These are phyloP conservation scores for Brachycybe producta DNA, from an alignment of 2,888 invertebrate genomes.

Conservation along the genomic window DNA sequence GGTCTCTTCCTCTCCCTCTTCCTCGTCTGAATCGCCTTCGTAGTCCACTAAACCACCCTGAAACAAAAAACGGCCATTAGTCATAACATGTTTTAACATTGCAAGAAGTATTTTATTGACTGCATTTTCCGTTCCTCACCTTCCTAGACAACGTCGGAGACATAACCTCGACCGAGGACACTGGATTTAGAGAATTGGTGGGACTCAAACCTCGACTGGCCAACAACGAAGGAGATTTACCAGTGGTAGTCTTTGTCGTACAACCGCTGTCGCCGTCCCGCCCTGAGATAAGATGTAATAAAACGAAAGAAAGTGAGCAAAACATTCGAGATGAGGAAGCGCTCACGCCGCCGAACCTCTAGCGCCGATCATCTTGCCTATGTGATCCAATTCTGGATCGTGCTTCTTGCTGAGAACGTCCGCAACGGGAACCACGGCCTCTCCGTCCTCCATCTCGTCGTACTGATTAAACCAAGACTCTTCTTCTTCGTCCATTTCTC, in stretches of 20 bases:
- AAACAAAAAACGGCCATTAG: constrained; percentile 22
- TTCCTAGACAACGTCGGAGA: constrained; percentile 37
- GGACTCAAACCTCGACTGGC: constrained; percentile 19
- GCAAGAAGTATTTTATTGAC: background rate
- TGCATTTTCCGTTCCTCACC: constrained; percentile 22
- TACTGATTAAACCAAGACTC: constrained; percentile 99
- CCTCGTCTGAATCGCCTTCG: constrained; percentile 93
- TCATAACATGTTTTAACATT: constrained; percentile 15
- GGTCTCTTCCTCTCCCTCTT: no score
- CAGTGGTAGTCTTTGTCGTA: constrained; percentile 17
- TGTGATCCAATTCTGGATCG: constrained; percentile 47
- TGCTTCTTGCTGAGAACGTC: constrained; percentile 45
- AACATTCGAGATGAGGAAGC: background rate
- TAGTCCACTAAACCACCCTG: constrained; percentile 85
- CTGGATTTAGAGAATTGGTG: constrained; percentile 26
- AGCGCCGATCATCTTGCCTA: constrained; percentile 53
- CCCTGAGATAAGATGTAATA: no score
- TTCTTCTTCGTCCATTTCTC: constrained; percentile 91
- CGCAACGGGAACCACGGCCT: constrained; percentile 30
- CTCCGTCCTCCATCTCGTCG: constrained; percentile 68
- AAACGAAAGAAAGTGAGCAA: no score
- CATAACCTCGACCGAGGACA: constrained; percentile 36
- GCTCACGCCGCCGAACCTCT: constrained; percentile 36
- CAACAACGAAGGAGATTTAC: constrained; percentile 21
- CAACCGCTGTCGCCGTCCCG: constrained; percentile 13